Conservation (phyloP, 2,797 vertebrate species). For the Lagorchestes hirsutus region DNA sequence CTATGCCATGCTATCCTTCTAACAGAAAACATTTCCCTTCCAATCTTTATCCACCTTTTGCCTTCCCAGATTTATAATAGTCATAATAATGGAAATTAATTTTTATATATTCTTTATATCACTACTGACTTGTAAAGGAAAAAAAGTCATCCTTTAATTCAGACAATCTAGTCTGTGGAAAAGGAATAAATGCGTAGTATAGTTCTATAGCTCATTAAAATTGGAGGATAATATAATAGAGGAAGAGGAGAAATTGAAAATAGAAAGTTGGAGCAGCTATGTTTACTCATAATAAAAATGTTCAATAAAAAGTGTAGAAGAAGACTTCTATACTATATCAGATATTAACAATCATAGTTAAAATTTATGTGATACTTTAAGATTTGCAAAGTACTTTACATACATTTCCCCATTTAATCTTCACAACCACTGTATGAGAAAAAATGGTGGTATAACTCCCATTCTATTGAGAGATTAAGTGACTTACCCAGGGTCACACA, state of each 20-base stretch:
- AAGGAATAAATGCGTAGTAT: neutral
- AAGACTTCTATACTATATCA: neutral
- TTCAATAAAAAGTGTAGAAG: neutral
- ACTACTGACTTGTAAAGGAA: neutral
- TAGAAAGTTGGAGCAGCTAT: neutral
- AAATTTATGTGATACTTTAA: neutral
- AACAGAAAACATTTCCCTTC: neutral
- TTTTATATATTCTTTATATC: constrained; percentile 1
- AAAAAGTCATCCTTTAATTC: constrained; percentile 25
- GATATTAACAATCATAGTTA: neutral
- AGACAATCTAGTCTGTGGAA: neutral
- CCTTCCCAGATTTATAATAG: neutral
- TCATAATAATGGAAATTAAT: constrained; percentile 9
- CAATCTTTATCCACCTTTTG: constrained; percentile 14
- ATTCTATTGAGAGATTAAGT: neutral
- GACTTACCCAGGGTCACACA: neutral
- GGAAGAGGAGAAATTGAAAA: neutral
- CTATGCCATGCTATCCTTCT: neutral
- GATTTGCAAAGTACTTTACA: neutral
- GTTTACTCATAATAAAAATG: neutral
- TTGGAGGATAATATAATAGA: neutral
- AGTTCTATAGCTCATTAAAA: neutral
- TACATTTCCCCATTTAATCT: neutral
- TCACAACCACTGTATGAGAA: neutral
- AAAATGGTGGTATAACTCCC: neutral